phyloP scores from a whole-genome alignment of 2,113 vertebrate species.

The Clinocottus analis region DNA sequence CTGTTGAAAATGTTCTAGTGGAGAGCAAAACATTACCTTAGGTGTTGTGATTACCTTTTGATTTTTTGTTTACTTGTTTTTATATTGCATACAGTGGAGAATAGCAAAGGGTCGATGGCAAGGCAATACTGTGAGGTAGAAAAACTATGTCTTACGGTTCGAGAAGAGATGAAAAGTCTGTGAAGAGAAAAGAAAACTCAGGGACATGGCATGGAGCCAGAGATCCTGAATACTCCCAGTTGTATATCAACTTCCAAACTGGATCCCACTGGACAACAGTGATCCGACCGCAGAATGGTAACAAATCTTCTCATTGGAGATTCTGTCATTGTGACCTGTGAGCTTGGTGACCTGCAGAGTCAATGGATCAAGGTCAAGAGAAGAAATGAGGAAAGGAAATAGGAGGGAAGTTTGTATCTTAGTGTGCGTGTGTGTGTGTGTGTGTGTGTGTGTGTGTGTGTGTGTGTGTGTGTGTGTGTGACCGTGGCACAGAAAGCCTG shows the following conservation, averaged over 20 bases:
- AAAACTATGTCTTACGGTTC: conserved; percentile 1
- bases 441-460: not conserved
- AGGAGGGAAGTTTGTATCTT: not conserved
- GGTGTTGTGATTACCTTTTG: conserved; percentile 12
- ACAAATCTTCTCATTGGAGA: conserved; percentile 74
- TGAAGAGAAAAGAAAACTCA: conserved; percentile 53
- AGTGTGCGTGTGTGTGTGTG: not conserved
- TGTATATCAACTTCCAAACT: conserved; percentile 76
- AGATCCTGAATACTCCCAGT: conserved; percentile 71
- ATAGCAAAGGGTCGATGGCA: not conserved
- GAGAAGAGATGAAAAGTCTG: conserved; percentile 30
- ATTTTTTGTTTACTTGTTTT: conserved; percentile 1
- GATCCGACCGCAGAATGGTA: conserved; percentile 76
- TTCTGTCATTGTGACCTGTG: conserved; percentile 69
- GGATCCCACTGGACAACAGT: conserved; percentile 74
- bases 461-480: not conserved
- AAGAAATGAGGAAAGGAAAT: conserved; percentile 33
- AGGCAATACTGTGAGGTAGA: not conserved
- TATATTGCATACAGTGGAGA: not conserved
- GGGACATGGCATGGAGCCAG: conserved; percentile 70
- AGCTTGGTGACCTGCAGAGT: conserved; percentile 56
- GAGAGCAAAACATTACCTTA: conserved; percentile 5
- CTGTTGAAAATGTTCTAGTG: conserved; percentile 15
- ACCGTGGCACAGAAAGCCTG: not conserved
- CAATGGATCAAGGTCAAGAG: conserved; percentile 68